A percentile compares a stretch with the other conserved stretches of the same genome.
Evolutionary conservation across 1,140 invertebrate species (phyloP).

Genomic region (Drosophila virilis): DNA sequence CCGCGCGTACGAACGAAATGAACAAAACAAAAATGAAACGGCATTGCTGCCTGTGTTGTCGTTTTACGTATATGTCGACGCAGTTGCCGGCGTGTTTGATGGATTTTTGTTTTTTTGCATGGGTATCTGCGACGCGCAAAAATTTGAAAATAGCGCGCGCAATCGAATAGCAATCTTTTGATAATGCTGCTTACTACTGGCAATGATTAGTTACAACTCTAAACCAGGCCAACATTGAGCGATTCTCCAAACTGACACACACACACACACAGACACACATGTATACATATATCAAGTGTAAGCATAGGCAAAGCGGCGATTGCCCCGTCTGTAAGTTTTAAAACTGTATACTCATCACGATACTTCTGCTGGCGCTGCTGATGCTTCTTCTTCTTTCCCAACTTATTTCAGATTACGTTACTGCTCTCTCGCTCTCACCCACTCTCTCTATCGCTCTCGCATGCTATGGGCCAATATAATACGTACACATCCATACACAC

Average conservation of each 20-base stretch:
- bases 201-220: conserved; percentile 42
- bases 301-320: conserved; percentile 48
- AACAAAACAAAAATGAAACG: conserved; percentile 82
- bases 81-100: conserved; percentile 72
- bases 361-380: conserved; percentile 74
- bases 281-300: conserved; percentile 7
- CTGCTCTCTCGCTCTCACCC: conserved; percentile 53
- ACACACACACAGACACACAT: conserved; percentile 29
- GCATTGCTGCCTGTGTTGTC: conserved; percentile 62
- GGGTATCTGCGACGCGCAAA: conserved; percentile 44
- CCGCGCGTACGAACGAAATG: conserved; percentile 80
- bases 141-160: conserved; percentile 65
- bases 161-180: conserved; percentile 24
- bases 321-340: conserved; percentile 65
- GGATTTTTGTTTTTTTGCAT: conserved; percentile 55
- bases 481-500: conserved; percentile 41
- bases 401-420: conserved; percentile 79
- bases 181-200: conserved; percentile 15
- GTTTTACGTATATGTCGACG: conserved; percentile 27
- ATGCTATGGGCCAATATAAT: conserved; percentile 51
- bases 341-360: conserved; percentile 80
- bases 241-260: conserved; percentile 20
- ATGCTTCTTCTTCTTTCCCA: conserved; percentile 76
- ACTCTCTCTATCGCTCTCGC: conserved; percentile 65
- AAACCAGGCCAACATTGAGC: conserved; percentile 48